A percentile compares a stretch with the other conserved stretches of the same genome.
Evolutionary conservation across 2,797 vertebrate genomes (phyloP).

Genomic region (Mormyrus hasselquistii): DNA sequence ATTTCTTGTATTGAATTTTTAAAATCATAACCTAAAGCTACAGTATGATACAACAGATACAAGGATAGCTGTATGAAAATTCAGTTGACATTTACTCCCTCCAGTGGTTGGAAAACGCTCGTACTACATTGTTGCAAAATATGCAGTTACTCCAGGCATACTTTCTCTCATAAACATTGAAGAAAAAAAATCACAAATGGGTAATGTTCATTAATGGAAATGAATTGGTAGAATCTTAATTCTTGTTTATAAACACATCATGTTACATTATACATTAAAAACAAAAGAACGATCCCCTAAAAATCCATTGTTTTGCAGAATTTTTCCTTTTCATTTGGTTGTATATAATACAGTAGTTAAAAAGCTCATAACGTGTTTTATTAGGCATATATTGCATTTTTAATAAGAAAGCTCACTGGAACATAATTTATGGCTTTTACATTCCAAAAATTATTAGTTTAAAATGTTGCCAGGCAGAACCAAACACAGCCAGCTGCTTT

Average conservation of each 20-base stretch:
- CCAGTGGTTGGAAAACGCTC: neutral
- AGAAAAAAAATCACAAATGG: neutral
- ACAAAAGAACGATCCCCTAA: neutral
- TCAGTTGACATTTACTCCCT: neutral
- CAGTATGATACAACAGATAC: neutral
- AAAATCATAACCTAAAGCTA: neutral
- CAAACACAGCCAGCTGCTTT: neutral
- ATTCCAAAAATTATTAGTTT: neutral
- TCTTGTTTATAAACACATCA: conserved; percentile 5
- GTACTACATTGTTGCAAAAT: neutral
- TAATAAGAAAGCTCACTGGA: neutral
- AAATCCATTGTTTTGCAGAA: neutral
- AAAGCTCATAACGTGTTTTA: neutral
- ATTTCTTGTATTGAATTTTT: neutral
- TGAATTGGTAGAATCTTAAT: neutral
- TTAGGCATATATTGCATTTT: neutral
- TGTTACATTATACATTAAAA: neutral
- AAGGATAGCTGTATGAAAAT: neutral
- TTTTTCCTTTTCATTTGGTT: neutral
- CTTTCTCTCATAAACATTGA: neutral
- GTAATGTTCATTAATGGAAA: neutral
- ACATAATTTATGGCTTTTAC: neutral
- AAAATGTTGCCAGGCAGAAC: neutral
- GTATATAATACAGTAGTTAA: neutral
- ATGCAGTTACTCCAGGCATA: neutral